Evolutionary conservation across 2,113 vertebrate species (phyloP), one percentile per base, ranked within the genome.

Genomic region (Tetrao urogallus): DNA sequence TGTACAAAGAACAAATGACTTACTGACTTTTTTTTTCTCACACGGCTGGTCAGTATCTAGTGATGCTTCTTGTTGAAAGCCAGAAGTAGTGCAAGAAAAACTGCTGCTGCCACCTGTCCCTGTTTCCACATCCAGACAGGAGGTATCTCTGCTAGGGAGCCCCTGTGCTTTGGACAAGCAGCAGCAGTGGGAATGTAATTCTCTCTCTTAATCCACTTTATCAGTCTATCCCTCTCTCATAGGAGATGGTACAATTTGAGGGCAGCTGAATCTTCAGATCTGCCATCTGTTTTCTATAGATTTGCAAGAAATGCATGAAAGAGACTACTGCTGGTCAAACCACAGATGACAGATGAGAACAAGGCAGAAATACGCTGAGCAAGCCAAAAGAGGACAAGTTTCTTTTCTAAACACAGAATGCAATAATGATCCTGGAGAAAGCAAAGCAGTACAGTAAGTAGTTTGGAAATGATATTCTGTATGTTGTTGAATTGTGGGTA

Each of bases 341-440:
- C 56, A 72, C 57, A 66, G 52, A 54, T 78, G 73, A 88, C n/a
- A 77, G 86, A 86, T 60, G 45, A 34, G 45, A 74, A 78, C 25
- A 72, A 86, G 82, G 72, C 11, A 87, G 61, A 86, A 95, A 84
- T 47, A 25, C 84, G 66, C 74, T 91, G 85, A 93, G 86, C 67
- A 87, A 60, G 76, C 40, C 30, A 66, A 84, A 94, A 87, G 73
- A 82, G 82, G 40, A 40, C 3, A 54, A 36, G 47, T 79, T 92
- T 79, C 54, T 65, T 36, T 87, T 28, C 50, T 58, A 76, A 78
- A 90, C 42, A 24, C 24, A 57, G 65, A 90, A 70, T 17, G 13
- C 20, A 84, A 11, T 22, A 65, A 78, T 36, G 22, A 86, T 57
- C 81, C 48, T 70, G 36, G 27, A 89, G 71, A 73, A 93, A 82